Percentiles rank a stretch among this genome's conserved stretches.
phyloP scores from a whole-genome alignment of 2,888 invertebrate genomes.

The Cosmia trapezina region DNA sequence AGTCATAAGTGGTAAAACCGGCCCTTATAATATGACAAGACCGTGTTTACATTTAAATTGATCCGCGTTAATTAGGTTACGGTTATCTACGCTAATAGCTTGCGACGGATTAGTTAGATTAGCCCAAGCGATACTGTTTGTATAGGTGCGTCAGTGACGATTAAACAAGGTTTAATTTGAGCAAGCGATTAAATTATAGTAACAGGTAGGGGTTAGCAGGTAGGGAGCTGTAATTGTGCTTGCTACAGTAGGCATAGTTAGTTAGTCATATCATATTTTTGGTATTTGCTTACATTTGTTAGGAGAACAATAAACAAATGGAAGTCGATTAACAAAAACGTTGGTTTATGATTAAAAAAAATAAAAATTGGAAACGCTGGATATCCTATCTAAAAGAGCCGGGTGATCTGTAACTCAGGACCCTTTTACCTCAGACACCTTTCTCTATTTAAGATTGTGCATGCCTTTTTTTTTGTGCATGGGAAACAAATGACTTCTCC shows the following conservation, averaged over 20 bases:
- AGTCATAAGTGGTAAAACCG: too few species aligned
- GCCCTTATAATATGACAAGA: background rate
- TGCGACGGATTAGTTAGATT: slow-evolving; percentile 33
- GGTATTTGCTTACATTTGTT: too few species aligned
- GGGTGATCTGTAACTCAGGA: too few species aligned
- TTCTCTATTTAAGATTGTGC: too few species aligned
- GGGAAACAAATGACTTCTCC: too few species aligned
- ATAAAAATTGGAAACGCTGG: too few species aligned
- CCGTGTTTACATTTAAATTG: slow-evolving; percentile 39
- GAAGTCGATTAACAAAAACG: too few species aligned
- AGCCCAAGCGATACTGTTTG: slow-evolving; percentile 27
- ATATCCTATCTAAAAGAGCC: too few species aligned
- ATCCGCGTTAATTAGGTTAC: slow-evolving; percentile 43
- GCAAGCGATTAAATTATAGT: slow-evolving; percentile 18
- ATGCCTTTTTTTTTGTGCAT: too few species aligned
- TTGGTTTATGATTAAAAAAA: too few species aligned
- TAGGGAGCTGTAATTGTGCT: background rate
- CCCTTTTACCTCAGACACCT: too few species aligned
- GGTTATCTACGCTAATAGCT: slow-evolving; percentile 31
- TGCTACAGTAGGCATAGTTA: background rate
- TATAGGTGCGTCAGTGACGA: slow-evolving; percentile 28
- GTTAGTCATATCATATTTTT: background rate
- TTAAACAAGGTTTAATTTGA: slow-evolving; percentile 44
- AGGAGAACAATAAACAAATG: too few species aligned
- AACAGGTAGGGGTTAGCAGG: background rate